Evolutionary conservation across 1,140 invertebrate genomes (phyloP), one percentile per base, ranked within the genome.

Genomic region (Eumaeus atala): DNA sequence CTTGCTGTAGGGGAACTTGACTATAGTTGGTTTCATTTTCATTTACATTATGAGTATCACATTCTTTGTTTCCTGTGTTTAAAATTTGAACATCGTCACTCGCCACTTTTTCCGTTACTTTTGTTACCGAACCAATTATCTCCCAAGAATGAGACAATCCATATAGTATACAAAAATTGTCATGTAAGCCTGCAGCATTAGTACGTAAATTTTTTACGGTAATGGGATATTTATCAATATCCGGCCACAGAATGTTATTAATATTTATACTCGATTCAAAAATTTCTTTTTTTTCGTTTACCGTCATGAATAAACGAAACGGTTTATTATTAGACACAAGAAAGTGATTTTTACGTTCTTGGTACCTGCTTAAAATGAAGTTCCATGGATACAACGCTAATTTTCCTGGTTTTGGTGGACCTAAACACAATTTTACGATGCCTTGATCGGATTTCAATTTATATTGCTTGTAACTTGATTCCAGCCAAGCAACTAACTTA

Each of bases 101-200:
- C 3, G 10, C 36, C 35, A 54, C 56, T 34, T 36, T 48, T 16
- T 72, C 70, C 48, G 58, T 57, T 11, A 78, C 48, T 70, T 87
- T 84, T 38, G 66, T 62, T 12, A 84, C 74, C 11, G 77, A 69
- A 21, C 82, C 80, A 42, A 81, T 63, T 21, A 85, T 49, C 64
- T 85, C 80, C 84, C 84, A 87, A 56, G 78, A 84, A 58, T 66
- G 40, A 21, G 59, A 37, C 40, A 74, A 69, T 5, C 84, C 84
- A 56, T 58, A 68, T 56, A 87, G 71, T 69, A 87, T 83, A 61
- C 74, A 85, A 59, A 85, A 84, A 56, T 72, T 71, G 42, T 87
- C 74, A 66, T 77, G 72, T 49, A 72, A 44, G 42, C 74, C 69
- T 14, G 59, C 63, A 21, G 64, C 72, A 61, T 79, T 76, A 35